phyloP scores from a whole-genome alignment of 2,797 vertebrate genomes.

The Poecilia wingei region DNA sequence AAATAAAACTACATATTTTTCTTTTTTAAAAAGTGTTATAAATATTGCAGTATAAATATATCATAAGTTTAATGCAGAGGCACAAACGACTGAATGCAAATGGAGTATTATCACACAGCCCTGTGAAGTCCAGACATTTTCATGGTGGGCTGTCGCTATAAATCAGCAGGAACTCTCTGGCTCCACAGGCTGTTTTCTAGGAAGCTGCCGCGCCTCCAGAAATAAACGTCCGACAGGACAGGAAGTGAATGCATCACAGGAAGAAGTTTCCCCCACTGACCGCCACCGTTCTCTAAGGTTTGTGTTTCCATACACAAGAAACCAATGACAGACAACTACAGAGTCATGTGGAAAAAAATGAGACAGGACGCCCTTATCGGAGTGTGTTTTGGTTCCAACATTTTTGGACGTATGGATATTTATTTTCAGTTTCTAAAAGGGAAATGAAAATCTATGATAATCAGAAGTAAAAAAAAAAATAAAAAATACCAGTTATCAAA shows the following conservation, averaged over 20 bases:
- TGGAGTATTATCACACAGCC: too few species aligned
- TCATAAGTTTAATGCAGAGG: background rate
- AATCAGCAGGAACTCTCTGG: background rate
- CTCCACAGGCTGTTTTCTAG: constrained; percentile 5
- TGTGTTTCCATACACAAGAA: constrained; percentile 6
- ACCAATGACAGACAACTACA: background rate
- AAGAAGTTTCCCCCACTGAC: background rate
- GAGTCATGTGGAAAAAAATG: background rate
- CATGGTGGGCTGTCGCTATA: background rate
- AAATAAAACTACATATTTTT: background rate
- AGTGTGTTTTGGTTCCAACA: background rate
- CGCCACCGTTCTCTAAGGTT: background rate
- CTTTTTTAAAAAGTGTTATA: background rate
- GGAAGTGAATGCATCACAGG: constrained; percentile 17
- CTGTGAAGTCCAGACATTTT: background rate
- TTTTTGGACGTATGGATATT: background rate
- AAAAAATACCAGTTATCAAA: background rate
- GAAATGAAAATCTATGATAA: background rate
- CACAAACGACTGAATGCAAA: background rate
- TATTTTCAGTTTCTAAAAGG: background rate
- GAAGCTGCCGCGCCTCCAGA: background rate
- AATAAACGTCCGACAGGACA: constrained; percentile 5
- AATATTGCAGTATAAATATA: background rate
- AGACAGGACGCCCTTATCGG: background rate
- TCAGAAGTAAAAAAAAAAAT: background rate